phyloP scores from a whole-genome alignment of 2,797 vertebrate species.

The Linurgus olivaceus region DNA sequence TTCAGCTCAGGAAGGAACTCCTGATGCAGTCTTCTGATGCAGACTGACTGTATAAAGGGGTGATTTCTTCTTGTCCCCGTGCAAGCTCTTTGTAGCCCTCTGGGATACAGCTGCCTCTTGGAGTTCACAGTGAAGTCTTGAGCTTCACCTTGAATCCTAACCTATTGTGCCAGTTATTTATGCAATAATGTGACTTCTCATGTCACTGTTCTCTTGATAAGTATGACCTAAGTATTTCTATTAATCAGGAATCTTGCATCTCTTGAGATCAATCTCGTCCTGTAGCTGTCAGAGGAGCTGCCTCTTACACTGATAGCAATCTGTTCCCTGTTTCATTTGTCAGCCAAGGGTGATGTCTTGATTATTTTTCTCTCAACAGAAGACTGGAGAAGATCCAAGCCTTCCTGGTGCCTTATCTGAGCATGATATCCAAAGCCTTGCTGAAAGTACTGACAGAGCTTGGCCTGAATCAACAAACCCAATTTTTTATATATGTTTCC shows the following conservation, averaged over 20 bases:
- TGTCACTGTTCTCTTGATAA: neutral
- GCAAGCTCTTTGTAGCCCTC: neutral
- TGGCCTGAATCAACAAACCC: neutral
- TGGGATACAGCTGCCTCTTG: neutral
- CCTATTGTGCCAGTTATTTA: neutral
- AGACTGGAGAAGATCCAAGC: constrained; percentile 4
- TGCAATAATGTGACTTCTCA: neutral
- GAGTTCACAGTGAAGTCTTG: neutral
- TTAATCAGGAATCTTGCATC: neutral
- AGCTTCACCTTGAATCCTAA: neutral
- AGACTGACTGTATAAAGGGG: neutral
- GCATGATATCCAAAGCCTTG: neutral
- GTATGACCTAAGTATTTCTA: neutral
- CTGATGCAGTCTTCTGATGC: neutral
- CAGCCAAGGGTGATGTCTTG: neutral
- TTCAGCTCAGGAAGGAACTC: neutral
- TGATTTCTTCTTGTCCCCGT: neutral
- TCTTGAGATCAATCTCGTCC: neutral
- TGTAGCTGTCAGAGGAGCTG: neutral
- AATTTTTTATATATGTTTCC: neutral
- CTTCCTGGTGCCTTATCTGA: constrained; percentile 19
- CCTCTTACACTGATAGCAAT: neutral
- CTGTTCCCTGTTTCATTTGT: constrained; percentile 7
- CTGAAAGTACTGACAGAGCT: neutral
- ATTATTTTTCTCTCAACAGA: constrained; percentile 20